Evolutionary conservation across 2,113 vertebrate genomes (phyloP).

Genomic region (Peromyscus maniculatus): DNA sequence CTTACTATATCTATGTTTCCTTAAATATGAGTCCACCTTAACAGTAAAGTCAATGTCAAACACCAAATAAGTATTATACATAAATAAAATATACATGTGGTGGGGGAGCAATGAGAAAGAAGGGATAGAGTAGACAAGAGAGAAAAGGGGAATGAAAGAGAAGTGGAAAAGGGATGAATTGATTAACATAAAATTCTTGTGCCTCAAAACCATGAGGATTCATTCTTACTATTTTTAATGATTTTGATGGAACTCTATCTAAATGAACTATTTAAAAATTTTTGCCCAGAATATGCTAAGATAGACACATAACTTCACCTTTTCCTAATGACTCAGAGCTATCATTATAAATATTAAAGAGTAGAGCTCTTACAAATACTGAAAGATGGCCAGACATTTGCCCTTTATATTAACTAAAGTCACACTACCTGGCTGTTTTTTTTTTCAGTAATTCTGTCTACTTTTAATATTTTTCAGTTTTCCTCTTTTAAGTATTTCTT

Average conservation of each 20-base stretch:
- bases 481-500: slow-evolving; percentile 4
- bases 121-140: too few species aligned
- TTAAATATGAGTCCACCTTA: slow-evolving; percentile 19
- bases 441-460: background rate
- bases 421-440: background rate
- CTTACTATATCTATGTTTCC: slow-evolving; percentile 5
- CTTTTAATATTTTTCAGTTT: background rate
- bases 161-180: background rate
- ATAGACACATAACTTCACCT: background rate
- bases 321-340: slow-evolving; percentile 7
- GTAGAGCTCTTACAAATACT: background rate
- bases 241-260: background rate
- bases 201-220: background rate
- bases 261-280: slow-evolving; percentile 46
- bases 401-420: background rate
- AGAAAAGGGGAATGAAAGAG: background rate
- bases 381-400: background rate
- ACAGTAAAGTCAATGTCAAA: slow-evolving; percentile 21
- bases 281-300: slow-evolving; percentile 34
- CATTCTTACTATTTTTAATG: background rate
- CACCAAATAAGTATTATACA: slow-evolving; percentile 26
- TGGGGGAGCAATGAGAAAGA: too few species aligned
- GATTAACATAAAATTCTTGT: background rate
- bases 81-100: background rate
- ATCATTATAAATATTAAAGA: background rate